Percentiles rank a stretch among this genome's conserved stretches.
These are phyloP conservation scores for Aphodius granarius DNA, from an alignment of 2,888 invertebrate species.

Conservation along the genomic window DNA sequence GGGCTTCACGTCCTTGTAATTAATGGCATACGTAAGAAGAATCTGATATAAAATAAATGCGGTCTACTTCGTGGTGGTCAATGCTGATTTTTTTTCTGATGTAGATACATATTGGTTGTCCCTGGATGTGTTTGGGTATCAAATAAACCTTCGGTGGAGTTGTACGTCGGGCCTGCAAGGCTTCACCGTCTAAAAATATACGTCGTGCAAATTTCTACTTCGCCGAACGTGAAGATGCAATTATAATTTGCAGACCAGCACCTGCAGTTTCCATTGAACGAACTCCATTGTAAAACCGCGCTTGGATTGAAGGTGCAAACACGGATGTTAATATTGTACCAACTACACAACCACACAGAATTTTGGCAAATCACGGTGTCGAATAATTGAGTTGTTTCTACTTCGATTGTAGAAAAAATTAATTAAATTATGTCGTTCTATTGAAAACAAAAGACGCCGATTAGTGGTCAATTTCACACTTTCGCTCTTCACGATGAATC, in stretches of 20 bases:
- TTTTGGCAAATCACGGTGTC: neutral
- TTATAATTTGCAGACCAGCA: neutral
- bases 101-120: no score
- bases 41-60: no score
- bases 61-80: no score
- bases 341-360: neutral
- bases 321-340: neutral
- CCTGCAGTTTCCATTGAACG: neutral
- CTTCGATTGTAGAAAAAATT: neutral
- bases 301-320: neutral
- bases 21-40: no score
- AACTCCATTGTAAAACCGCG: neutral
- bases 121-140: neutral
- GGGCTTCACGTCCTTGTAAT: no score
- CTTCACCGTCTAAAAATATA: neutral
- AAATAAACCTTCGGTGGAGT: neutral
- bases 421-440: neutral
- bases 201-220: neutral
- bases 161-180: neutral
- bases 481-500: neutral
- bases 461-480: neutral
- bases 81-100: no score
- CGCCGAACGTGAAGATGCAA: neutral
- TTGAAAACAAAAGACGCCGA: neutral
- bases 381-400: neutral